Conservation (phyloP, 2,797 vertebrate genomes). For the Pteropus rufus region DNA sequence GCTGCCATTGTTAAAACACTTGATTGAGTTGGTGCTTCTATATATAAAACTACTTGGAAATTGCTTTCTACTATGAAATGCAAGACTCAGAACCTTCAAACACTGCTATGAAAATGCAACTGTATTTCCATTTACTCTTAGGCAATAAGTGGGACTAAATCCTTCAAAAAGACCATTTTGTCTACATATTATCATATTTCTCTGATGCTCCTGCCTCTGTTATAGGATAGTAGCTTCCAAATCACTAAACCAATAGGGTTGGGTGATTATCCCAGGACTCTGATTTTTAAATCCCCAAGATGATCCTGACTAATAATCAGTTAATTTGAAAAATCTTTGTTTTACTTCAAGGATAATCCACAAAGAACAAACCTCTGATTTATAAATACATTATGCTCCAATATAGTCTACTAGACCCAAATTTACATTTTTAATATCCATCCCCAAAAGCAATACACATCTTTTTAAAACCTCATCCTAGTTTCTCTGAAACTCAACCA, state of each 20-base stretch:
- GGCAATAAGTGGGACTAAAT: background rate
- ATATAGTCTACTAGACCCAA: background rate
- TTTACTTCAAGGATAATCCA: background rate
- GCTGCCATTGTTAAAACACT: background rate
- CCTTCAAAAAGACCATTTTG: background rate
- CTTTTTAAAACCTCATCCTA: background rate
- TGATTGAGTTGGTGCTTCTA: background rate
- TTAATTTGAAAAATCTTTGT: background rate
- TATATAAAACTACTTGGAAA: background rate
- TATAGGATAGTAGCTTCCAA: background rate
- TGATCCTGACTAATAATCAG: background rate
- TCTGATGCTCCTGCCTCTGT: background rate
- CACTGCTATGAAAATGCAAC: background rate
- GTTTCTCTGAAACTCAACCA: background rate
- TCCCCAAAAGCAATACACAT: background rate
- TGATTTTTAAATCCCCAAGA: background rate
- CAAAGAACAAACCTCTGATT: background rate
- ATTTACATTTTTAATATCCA: background rate
- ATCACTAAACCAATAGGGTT: background rate
- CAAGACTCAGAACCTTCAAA: background rate
- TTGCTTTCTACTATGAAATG: background rate
- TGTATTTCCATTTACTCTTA: background rate
- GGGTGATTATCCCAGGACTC: background rate
- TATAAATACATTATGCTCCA: background rate
- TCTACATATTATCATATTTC: background rate